Evolutionary conservation across 2,888 invertebrate genomes (phyloP).

Genomic region (Artemia sp.): DNA sequence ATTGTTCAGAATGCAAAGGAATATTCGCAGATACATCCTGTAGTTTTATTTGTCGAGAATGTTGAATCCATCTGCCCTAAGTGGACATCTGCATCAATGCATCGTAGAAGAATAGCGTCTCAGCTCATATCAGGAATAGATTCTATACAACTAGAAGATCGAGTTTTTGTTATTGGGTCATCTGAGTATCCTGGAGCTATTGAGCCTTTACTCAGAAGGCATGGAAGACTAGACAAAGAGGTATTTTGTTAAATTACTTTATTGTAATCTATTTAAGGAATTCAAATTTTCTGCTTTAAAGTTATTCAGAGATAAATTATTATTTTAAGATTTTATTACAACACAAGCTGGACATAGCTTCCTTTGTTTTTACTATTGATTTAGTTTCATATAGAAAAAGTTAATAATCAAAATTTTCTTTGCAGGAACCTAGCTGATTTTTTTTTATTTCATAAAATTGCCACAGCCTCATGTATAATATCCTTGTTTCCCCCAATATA

Average conservation of each 20-base stretch:
- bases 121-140: background rate
- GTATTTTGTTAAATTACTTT: background rate
- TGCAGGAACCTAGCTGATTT: too few relatives aligned
- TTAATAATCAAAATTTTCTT: too few relatives aligned
- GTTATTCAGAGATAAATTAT: too few relatives aligned
- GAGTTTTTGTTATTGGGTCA: slow-evolving; percentile 12
- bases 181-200: background rate
- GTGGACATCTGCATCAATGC: background rate
- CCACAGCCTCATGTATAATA: too few relatives aligned
- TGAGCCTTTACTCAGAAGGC: slow-evolving; percentile 6
- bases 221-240: slow-evolving; percentile 11
- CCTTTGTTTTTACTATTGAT: too few relatives aligned
- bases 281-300: too few relatives aligned
- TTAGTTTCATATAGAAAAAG: too few relatives aligned
- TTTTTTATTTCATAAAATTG: too few relatives aligned
- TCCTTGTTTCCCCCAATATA: too few relatives aligned
- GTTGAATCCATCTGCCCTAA: slow-evolving; percentile 5
- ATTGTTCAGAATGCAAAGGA: background rate
- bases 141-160: background rate
- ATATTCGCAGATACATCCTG: background rate
- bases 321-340: too few relatives aligned
- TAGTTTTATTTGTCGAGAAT: background rate
- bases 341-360: too few relatives aligned
- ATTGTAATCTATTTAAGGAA: background rate
- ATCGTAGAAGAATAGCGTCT: slow-evolving; percentile 7